Conservation (phyloP, 1,140 invertebrate species). For the Zaprionus africanus region DNA sequence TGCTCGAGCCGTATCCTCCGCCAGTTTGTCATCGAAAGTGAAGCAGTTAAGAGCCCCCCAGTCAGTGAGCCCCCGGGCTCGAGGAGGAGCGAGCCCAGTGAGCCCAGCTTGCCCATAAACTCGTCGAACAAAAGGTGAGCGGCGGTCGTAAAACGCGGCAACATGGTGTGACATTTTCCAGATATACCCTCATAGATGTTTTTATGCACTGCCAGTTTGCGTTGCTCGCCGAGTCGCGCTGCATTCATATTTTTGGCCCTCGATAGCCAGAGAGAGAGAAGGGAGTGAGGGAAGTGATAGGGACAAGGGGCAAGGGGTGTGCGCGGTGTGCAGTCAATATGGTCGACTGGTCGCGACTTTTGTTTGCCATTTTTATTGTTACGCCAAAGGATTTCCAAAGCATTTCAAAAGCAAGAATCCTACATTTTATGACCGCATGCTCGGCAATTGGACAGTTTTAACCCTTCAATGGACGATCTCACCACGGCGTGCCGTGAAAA, state of each 20-base stretch:
- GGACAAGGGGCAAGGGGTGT: slow-evolving; percentile 19
- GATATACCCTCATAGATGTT: slow-evolving; percentile 13
- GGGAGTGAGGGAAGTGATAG: slow-evolving; percentile 37
- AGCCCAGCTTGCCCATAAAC: slow-evolving; percentile 62
- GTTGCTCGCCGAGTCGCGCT: slow-evolving; percentile 18
- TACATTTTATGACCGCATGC: slow-evolving; percentile 67
- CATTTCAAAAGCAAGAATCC: slow-evolving; percentile 65
- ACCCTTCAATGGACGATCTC: slow-evolving; percentile 67
- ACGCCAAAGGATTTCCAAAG: slow-evolving; percentile 65
- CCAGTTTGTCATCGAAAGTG: slow-evolving; percentile 62
- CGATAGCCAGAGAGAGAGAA: slow-evolving; percentile 50
- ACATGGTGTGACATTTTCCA: slow-evolving; percentile 78
- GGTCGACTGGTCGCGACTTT: slow-evolving; percentile 52
- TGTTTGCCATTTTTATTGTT: slow-evolving; percentile 81
- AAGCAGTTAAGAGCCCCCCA: slow-evolving; percentile 60
- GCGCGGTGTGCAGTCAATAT: slow-evolving; percentile 6
- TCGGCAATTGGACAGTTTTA: slow-evolving; percentile 77
- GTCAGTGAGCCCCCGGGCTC: background rate
- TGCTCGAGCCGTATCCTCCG: slow-evolving; percentile 10
- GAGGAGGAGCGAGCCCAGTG: slow-evolving; percentile 22
- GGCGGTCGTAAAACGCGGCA: slow-evolving; percentile 76
- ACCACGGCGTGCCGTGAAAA: slow-evolving; percentile 41
- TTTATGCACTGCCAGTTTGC: slow-evolving; percentile 7
- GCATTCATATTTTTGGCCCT: slow-evolving; percentile 71
- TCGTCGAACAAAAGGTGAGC: slow-evolving; percentile 73